phyloP scores from a whole-genome alignment of 2,888 invertebrate species.

The Timema podura region DNA sequence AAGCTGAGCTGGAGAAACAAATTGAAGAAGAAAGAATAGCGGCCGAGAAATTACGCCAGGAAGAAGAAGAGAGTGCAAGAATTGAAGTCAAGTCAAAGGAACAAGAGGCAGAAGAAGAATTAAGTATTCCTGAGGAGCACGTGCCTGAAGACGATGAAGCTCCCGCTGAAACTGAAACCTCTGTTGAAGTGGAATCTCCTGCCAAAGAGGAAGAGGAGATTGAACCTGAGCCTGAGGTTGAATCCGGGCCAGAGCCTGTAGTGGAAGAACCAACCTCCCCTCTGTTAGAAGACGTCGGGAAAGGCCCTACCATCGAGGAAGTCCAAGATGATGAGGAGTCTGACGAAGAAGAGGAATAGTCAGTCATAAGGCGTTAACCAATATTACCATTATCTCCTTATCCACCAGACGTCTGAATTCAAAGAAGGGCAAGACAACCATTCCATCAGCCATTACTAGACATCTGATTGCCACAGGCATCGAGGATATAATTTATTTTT shows the following conservation, averaged over 20 bases:
- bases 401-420: background rate
- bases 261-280: constrained; percentile 29
- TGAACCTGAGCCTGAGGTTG: constrained; percentile 21
- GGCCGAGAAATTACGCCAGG: constrained; percentile 30
- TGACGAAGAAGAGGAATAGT: constrained; percentile 21
- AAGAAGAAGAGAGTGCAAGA: constrained; percentile 25
- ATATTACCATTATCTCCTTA: constrained; percentile 8
- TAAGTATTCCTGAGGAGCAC: constrained; percentile 34
- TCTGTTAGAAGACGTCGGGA: background rate
- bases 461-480: too few relatives aligned
- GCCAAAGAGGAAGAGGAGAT: constrained; percentile 25
- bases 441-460: constrained; percentile 1
- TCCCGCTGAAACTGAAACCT: constrained; percentile 36
- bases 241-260: constrained; percentile 20
- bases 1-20: constrained; percentile 42
- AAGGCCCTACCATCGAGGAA: constrained; percentile 22
- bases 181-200: constrained; percentile 30
- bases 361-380: constrained; percentile 2
- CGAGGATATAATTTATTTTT: too few relatives aligned
- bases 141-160: constrained; percentile 39
- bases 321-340: constrained; percentile 7
- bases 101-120: constrained; percentile 35
- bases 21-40: constrained; percentile 67
- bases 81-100: constrained; percentile 39
- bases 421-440: constrained; percentile 1